Evolutionary conservation across 2,888 invertebrate genomes (phyloP).

Genomic region (Dolichomitus sp.): DNA sequence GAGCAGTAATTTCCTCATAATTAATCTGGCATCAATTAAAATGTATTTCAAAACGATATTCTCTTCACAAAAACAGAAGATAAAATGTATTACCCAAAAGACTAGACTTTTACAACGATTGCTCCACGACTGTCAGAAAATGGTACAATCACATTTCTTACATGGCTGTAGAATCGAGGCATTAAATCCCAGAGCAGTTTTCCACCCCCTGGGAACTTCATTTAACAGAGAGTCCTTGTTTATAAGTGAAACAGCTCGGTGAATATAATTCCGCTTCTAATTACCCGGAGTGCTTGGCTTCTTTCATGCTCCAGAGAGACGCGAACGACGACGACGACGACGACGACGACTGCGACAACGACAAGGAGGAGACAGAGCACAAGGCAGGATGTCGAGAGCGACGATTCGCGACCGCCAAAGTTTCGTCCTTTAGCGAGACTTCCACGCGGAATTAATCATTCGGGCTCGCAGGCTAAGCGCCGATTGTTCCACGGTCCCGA

Average conservation of each 20-base stretch:
- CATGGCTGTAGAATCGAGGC: constrained; percentile 52
- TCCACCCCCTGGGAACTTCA: constrained; percentile 76
- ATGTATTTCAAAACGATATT: neutral
- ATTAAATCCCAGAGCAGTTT: constrained; percentile 68
- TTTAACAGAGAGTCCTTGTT: constrained; percentile 83
- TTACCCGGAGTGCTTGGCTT: constrained; percentile 83
- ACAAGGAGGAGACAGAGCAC: constrained; percentile 81
- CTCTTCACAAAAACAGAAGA: neutral
- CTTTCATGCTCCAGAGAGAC: constrained; percentile 76
- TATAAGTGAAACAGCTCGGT: constrained; percentile 84
- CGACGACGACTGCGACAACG: constrained; percentile 63
- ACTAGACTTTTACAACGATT: neutral
- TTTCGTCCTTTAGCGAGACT: constrained; percentile 47
- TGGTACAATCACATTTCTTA: neutral
- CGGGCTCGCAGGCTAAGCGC: constrained; percentile 64
- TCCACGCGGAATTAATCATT: constrained; percentile 63
- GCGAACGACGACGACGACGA: constrained; percentile 67
- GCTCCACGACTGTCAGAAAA: neutral
- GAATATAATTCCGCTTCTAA: constrained; percentile 84
- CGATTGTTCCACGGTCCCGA: constrained; percentile 80
- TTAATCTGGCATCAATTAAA: neutral
- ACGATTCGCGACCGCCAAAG: constrained; percentile 68
- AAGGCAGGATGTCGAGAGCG: constrained; percentile 83
- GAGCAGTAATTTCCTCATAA: constrained; percentile 4
- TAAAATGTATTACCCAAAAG: neutral